Evolutionary conservation across 2,888 invertebrate genomes (phyloP).

Genomic region (Melanostoma mellinum): DNA sequence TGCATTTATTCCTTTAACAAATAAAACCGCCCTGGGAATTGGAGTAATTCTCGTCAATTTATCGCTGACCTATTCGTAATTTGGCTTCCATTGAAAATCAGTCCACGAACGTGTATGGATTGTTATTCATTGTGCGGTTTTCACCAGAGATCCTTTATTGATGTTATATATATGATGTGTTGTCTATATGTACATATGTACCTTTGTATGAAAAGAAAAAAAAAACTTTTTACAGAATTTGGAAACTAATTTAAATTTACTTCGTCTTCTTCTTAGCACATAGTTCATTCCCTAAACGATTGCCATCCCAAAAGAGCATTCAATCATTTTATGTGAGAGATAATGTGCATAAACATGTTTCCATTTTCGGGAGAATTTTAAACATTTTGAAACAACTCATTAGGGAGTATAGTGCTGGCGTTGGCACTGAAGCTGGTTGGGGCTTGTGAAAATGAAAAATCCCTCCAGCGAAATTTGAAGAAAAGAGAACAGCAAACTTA

Average conservation of each 20-base stretch:
- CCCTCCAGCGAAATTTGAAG: conserved; percentile 19
- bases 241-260: conserved; percentile 70
- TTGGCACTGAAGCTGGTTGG: conserved; percentile 10
- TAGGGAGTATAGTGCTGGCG: conserved; percentile 50
- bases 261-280: conserved; percentile 46
- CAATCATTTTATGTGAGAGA: conserved; percentile 66
- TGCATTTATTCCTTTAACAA: conserved; percentile 52
- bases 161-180: no score
- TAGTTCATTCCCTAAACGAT: conserved; percentile 22
- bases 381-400: conserved; percentile 63
- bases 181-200: not conserved
- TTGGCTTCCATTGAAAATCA: conserved; percentile 68
- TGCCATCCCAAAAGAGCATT: conserved; percentile 64
- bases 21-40: conserved; percentile 58
- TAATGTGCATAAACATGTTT: conserved; percentile 67
- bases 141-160: not conserved
- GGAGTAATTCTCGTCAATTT: conserved; percentile 65
- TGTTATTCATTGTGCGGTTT: conserved; percentile 36
- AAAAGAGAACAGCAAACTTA: conserved; percentile 50
- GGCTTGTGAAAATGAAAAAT: conserved; percentile 36
- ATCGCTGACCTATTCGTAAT: conserved; percentile 72
- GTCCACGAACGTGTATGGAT: conserved; percentile 54
- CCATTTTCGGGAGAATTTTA: conserved; percentile 50
- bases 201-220: not conserved
- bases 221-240: conserved; percentile 36